Evolutionary conservation across 2,113 vertebrate genomes (phyloP).

Genomic region (Illadopsis cleaveri): DNA sequence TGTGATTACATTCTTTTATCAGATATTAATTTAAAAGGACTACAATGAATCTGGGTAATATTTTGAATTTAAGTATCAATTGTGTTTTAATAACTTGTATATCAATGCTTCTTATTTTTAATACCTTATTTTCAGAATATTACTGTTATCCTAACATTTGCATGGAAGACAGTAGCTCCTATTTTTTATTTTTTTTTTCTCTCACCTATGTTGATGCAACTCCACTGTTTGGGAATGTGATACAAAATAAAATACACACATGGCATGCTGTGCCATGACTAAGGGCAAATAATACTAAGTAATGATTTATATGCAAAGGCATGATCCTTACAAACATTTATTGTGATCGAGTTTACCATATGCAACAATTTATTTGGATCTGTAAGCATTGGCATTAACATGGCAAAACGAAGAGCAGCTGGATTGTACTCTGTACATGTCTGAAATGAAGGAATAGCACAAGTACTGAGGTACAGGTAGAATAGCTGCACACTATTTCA

Average conservation of each 20-base stretch:
- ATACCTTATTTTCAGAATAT: background rate
- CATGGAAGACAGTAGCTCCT: background rate
- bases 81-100: background rate
- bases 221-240: background rate
- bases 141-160: background rate
- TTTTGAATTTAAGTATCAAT: constrained; percentile 9
- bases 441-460: background rate
- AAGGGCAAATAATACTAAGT: background rate
- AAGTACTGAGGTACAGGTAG: background rate
- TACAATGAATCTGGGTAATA: background rate
- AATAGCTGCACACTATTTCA: background rate
- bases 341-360: background rate
- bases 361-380: background rate
- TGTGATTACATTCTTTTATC: constrained; percentile 13
- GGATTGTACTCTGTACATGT: rapidly evolving
- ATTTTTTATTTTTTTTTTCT: background rate
- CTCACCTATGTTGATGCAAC: background rate
- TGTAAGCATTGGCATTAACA: background rate
- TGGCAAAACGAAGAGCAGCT: background rate
- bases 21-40: constrained; percentile 2
- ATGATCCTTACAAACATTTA: background rate
- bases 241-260: background rate
- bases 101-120: background rate
- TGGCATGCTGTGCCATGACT: background rate
- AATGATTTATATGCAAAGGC: constrained; percentile 3